Evolutionary conservation across 2,888 invertebrate species (phyloP), one percentile per base, ranked within the genome.

Genomic region (Lingula anatina): DNA sequence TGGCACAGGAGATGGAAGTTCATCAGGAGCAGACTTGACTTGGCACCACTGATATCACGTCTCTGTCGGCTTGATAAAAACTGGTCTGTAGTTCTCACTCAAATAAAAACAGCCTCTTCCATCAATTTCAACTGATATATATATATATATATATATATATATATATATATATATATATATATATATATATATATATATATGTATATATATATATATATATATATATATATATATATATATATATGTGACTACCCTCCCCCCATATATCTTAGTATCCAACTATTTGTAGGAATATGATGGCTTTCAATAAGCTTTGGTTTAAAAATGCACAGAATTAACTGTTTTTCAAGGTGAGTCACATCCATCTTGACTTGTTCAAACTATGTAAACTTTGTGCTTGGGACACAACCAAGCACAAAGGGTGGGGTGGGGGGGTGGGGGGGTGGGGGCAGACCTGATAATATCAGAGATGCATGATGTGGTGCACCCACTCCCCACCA

Each of bases 11-110:
- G n/a, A n/a, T n/a, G n/a, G n/a, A n/a, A n/a, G n/a, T n/a, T n/a
- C n/a, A 83, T 76, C 40, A 31, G 15, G 15, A 9, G 9, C 15
- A 31, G 15, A 36, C 36, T 20, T 36, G 36, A 18, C 36, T 18
- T 3, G 36, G n/a, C 5, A n/a, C 20, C n/a, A 20, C 36, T 36
- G 5, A 36, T 18, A 18, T 20, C 20, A 36, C 36, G 5, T 36
- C 5, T 36, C n/a, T 3, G 20, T 20, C 20, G 2, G 23, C 40
- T 2, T 39, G 20, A 3, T 20, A 2, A 4, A 39, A 20, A 39
- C 20, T 21, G 23, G 40, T 20, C 40, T 39, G 40, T 39, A 24
- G 23, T 2, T 20, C 15, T 21, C 21, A 39, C 40, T 31, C 31
- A 31, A 9, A 7, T 15, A 15, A 15, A 7, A 15, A 31, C 31